Evolutionary conservation across 2,113 vertebrate species (phyloP).

Genomic region (Salminus brasiliensis): DNA sequence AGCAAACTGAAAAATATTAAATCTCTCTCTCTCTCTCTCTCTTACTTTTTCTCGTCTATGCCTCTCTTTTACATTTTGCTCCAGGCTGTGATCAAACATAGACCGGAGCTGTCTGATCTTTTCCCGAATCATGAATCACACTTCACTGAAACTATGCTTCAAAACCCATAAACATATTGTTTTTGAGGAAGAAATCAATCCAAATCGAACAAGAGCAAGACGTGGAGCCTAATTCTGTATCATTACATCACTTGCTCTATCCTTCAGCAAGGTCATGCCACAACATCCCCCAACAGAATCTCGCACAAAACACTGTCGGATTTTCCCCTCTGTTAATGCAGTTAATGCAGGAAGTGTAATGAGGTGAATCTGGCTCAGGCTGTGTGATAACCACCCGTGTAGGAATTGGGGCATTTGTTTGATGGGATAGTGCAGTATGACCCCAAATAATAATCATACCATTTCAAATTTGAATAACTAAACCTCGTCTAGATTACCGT

Average conservation of each 20-base stretch:
- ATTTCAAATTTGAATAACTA: too few species aligned
- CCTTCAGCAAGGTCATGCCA: slow-evolving; percentile 68
- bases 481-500: neutral
- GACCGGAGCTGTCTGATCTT: neutral
- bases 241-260: slow-evolving; percentile 50
- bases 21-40: neutral
- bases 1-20: neutral
- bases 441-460: too few species aligned
- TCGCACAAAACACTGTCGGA: neutral
- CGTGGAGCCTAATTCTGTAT: neutral
- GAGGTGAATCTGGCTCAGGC: slow-evolving; percentile 3
- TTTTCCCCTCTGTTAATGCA: neutral
- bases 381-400: slow-evolving; percentile 23
- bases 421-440: neutral
- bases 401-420: neutral
- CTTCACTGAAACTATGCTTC: neutral
- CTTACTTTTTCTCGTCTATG: neutral
- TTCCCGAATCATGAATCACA: neutral
- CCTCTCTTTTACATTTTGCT: neutral
- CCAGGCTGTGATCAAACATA: neutral
- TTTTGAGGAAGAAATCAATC: neutral
- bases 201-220: neutral
- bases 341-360: neutral
- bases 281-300: neutral
- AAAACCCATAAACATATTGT: neutral